Conservation (phyloP, 2,797 vertebrate species). For the Furcifer pardalis region DNA sequence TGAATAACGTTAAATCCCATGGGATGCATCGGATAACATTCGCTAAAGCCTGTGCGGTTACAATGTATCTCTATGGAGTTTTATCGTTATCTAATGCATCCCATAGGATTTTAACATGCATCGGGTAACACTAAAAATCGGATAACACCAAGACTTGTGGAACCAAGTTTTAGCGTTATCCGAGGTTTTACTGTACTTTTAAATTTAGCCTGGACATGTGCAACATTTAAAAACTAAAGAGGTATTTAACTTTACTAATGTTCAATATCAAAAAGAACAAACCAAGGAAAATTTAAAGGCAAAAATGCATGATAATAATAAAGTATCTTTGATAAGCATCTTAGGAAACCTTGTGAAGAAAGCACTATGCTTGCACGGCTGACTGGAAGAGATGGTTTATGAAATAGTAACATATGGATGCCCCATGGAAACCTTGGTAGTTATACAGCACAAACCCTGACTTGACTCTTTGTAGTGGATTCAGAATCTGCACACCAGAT, state of each 20-base stretch:
- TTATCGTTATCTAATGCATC: too few relatives aligned
- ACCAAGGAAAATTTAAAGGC: background rate
- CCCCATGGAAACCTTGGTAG: slow-evolving; percentile 3
- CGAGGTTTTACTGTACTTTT: too few relatives aligned
- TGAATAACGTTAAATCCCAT: too few relatives aligned
- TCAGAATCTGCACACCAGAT: slow-evolving; percentile 33
- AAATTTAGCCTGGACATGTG: background rate
- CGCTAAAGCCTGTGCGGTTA: too few relatives aligned
- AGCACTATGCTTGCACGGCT: background rate
- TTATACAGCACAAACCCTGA: slow-evolving; percentile 27
- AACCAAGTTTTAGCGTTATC: too few relatives aligned
- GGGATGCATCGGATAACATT: too few relatives aligned
- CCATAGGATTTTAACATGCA: too few relatives aligned
- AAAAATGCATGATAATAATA: slow-evolving; percentile 8
- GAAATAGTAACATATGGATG: background rate
- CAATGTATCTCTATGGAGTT: too few relatives aligned
- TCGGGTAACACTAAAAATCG: too few relatives aligned
- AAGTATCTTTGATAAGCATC: slow-evolving; percentile 7
- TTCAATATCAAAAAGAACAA: background rate
- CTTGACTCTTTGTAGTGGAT: slow-evolving; percentile 48
- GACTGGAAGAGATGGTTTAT: background rate
- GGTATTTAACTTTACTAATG: background rate
- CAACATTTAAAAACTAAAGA: background rate
- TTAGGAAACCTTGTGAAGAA: background rate
- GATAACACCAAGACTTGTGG: too few relatives aligned